Evolutionary conservation across 2,113 vertebrate genomes (phyloP), one percentile per base, ranked within the genome.

Genomic region (Oreochromis tanganicae): DNA sequence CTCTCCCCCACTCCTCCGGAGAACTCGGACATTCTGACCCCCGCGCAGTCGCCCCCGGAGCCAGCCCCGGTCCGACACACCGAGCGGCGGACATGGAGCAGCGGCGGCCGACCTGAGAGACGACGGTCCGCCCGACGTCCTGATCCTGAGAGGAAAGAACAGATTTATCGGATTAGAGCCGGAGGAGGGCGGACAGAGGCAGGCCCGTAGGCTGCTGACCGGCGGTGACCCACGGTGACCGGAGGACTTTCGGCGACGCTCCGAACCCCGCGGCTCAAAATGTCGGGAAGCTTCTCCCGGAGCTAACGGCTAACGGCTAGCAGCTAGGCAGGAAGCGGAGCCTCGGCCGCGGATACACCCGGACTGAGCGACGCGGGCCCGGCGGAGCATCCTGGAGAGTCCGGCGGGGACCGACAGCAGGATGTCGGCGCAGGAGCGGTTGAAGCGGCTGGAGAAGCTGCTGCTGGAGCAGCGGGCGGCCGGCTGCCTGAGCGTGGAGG

Each of bases 371-470:
- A 59, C 17, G n/a, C n/a, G 16, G 24, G 82, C 55, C 12, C 27
- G 19, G 46, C 5, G 54, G 80, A n/a, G 4, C 55, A 4, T 3
- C 16, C 48, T n/a, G n/a, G 63, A 71, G 36, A 24, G 36, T 41
- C 63, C 11, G 63, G 63, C n/a, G n/a, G 36, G n/a, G n/a, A 71
- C n/a, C 63, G n/a, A 41, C n/a, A 13, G 63, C 9, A 86, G 81
- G n/a, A 98, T 99, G 98, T 98, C 98, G 94, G 98, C 98, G 87
- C 97, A 97, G 97, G 97, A 97, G 95, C 97, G 98, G 19, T 97
- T 99, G 96, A 97, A 97, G 97, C 97, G 96, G 95, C 97, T 99
- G 97, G 98, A 99, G 96, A 96, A 98, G 96, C 96, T 99, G 96
- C 97, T 99, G 89, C 94, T 98, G 5, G 66, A 71, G 66, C 66